Conservation (phyloP, 2,888 invertebrate species). For the Drosophila mulleri region DNA sequence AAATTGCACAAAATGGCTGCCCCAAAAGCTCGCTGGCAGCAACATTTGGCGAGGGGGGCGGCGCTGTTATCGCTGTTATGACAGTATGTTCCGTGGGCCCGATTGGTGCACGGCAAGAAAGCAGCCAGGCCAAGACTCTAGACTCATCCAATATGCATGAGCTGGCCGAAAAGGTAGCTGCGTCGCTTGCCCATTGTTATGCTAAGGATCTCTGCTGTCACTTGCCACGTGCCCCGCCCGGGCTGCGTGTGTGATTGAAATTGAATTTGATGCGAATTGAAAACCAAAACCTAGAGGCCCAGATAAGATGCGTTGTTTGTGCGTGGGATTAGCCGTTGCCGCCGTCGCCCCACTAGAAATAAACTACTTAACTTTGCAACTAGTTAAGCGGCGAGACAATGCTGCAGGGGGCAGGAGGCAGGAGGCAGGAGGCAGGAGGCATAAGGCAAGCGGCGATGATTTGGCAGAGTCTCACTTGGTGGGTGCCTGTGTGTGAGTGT, state of each 20-base stretch:
- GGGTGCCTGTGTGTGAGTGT: not conserved
- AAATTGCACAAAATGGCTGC: constrained; percentile 57
- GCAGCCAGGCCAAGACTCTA: not conserved
- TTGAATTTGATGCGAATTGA: constrained; percentile 73
- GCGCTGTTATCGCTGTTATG: constrained; percentile 73
- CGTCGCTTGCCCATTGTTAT: constrained; percentile 65
- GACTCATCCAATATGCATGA: constrained; percentile 79
- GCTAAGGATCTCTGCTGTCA: constrained; percentile 76
- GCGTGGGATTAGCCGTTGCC: constrained; percentile 49
- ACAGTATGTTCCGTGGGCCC: constrained; percentile 60
- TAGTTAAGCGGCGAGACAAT: constrained; percentile 77
- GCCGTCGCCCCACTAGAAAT: constrained; percentile 55
- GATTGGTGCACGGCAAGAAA: constrained; percentile 59
- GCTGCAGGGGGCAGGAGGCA: constrained; percentile 33
- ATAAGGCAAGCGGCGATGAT: constrained; percentile 50
- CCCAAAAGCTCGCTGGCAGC: constrained; percentile 19
- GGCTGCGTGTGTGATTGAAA: constrained; percentile 74
- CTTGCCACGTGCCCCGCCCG: constrained; percentile 70
- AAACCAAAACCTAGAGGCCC: constrained; percentile 39
- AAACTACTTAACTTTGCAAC: constrained; percentile 83
- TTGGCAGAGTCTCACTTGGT: constrained; percentile 28
- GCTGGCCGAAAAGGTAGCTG: constrained; percentile 67
- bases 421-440: constrained; percentile 33
- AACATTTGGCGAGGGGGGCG: constrained; percentile 22
- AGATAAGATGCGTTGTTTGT: constrained; percentile 45